phyloP scores from a whole-genome alignment of 2,888 invertebrate genomes.

The Aporophyla lueneburgensis region DNA sequence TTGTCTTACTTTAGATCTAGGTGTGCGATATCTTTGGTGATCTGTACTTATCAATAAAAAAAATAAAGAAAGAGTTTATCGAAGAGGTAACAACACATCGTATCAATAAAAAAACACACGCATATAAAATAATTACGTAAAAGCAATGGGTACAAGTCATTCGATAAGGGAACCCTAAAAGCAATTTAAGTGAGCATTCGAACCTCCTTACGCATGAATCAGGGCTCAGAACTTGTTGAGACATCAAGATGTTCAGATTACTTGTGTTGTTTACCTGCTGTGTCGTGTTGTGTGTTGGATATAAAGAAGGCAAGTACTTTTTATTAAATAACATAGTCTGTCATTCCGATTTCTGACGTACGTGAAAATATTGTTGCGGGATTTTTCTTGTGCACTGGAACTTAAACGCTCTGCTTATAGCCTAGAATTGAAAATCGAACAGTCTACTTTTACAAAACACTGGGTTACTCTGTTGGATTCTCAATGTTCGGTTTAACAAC shows the following conservation, averaged over 20 bases:
- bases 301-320: constrained; percentile 30
- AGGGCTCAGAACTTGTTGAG: constrained; percentile 30
- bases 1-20: too few relatives aligned
- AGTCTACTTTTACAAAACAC: too few relatives aligned
- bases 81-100: not conserved
- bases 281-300: constrained; percentile 24
- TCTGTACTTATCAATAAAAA: not conserved
- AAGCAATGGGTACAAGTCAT: constrained; percentile 19
- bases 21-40: not conserved
- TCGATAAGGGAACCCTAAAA: constrained; percentile 40
- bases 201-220: not conserved
- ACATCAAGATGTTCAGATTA: constrained; percentile 35
- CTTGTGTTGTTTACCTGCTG: constrained; percentile 20
- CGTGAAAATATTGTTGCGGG: too few relatives aligned
- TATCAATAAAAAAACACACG: not conserved
- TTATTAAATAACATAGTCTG: not conserved
- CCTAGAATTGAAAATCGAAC: too few relatives aligned
- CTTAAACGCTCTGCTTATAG: too few relatives aligned
- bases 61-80: not conserved
- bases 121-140: not conserved
- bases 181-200: constrained; percentile 3
- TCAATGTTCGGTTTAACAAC: too few relatives aligned
- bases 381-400: too few relatives aligned
- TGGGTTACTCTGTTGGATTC: too few relatives aligned
- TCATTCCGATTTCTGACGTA: too few relatives aligned